A percentile compares a stretch with the other conserved stretches of the same genome.
Conservation (phyloP, 2,888 invertebrate genomes). For the Cerastoderma edule region DNA sequence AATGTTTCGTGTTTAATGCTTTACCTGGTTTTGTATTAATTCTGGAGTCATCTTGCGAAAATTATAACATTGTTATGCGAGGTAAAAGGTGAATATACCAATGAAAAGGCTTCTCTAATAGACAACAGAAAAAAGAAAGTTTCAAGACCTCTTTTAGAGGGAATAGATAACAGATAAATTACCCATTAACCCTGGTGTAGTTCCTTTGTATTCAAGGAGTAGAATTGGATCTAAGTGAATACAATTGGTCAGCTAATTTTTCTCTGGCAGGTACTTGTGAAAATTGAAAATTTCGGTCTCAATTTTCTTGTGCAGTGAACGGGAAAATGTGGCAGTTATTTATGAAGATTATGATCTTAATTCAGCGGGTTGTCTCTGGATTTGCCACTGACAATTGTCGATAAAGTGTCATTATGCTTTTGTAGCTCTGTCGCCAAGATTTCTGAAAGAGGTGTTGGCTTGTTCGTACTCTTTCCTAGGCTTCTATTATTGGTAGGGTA, state of each 20-base stretch:
- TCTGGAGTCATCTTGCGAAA: too few species aligned
- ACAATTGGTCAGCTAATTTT: slow-evolving; percentile 27
- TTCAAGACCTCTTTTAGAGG: slow-evolving; percentile 10
- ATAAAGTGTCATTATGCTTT: slow-evolving; percentile 20
- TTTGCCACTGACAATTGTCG: slow-evolving; percentile 19
- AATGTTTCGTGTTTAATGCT: too few species aligned
- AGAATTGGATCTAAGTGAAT: slow-evolving; percentile 22
- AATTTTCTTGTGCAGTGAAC: slow-evolving; percentile 39
- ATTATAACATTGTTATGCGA: too few species aligned
- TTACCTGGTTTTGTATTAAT: too few species aligned
- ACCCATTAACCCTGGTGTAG: slow-evolving; percentile 22
- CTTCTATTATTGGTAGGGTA: too few species aligned
- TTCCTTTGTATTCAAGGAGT: slow-evolving; percentile 12
- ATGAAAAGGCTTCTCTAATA: neutral
- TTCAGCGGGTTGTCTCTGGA: slow-evolving; percentile 15
- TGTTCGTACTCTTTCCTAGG: too few species aligned
- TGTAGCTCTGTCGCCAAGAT: slow-evolving; percentile 15
- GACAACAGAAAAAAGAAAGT: slow-evolving; percentile 6
- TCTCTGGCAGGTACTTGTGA: neutral
- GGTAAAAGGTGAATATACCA: too few species aligned
- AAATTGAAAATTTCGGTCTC: slow-evolving; percentile 30
- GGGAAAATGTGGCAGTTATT: slow-evolving; percentile 32
- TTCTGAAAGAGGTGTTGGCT: too few species aligned
- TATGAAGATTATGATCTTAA: slow-evolving; percentile 34
- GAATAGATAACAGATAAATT: slow-evolving; percentile 16